phyloP scores from a whole-genome alignment of 2,888 invertebrate species.

The Lysandra bellargus region DNA sequence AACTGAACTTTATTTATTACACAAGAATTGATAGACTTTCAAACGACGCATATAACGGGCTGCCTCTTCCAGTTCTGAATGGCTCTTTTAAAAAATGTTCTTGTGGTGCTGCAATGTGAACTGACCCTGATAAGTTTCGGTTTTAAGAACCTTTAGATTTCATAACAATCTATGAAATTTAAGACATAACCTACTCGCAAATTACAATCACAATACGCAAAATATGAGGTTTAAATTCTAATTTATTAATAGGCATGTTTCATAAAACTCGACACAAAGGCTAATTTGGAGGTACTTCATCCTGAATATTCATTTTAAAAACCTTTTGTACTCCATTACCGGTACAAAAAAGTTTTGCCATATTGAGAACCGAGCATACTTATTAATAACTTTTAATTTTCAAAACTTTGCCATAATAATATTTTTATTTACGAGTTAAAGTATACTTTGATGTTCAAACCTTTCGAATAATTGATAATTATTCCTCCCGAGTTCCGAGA shows the following conservation, averaged over 20 bases:
- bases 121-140: too few species aligned
- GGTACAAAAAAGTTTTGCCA: slow-evolving; percentile 19
- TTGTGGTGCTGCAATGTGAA: too few species aligned
- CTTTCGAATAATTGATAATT: slow-evolving; percentile 2
- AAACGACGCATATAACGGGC: too few species aligned
- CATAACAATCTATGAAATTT: too few species aligned
- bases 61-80: too few species aligned
- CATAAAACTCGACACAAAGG: slow-evolving; percentile 20
- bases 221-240: too few species aligned
- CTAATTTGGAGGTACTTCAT: slow-evolving; percentile 27
- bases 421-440: slow-evolving; percentile 1
- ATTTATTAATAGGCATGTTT: not conserved
- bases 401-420: slow-evolving; percentile 23
- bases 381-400: slow-evolving; percentile 28
- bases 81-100: too few species aligned
- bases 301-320: slow-evolving; percentile 27
- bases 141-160: too few species aligned
- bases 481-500: not conserved
- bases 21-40: too few species aligned
- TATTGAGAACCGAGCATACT: slow-evolving; percentile 3
- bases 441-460: slow-evolving; percentile 18
- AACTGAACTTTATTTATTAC: too few species aligned
- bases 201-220: too few species aligned
- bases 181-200: too few species aligned
- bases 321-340: slow-evolving; percentile 27